Evolutionary conservation across 2,113 vertebrate genomes (phyloP), one percentile per base, ranked within the genome.

Genomic region (Verasper variegatus): DNA sequence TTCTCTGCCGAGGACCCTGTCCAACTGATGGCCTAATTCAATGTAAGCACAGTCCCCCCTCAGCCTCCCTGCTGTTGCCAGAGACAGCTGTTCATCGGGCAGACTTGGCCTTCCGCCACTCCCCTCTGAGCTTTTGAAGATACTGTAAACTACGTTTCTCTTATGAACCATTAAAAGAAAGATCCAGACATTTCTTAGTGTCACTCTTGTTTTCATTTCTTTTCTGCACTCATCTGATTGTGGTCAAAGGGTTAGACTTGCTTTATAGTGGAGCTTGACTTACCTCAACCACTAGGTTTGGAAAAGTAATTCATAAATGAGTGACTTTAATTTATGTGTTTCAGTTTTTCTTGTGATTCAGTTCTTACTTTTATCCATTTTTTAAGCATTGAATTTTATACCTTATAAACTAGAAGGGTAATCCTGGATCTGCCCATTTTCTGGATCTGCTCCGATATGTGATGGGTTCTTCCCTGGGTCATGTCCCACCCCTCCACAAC

Each of bases 11-110:
- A 78, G 76, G 76, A 82, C 49, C 76, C 49, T 66, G 80, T 92
- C 81, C 74, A 75, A 76, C 78, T 84, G 85, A 88, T 73, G 85
- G 80, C 66, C 84, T 88, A 64, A 88, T 88, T 92, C 87, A 90
- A 67, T 81, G 75, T 87, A 88, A 86, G 84, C 78, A 77, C 57
- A 75, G 78, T 78, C 68, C 68, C 69, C 86, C 15, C 71, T 78
- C 78, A 68, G 71, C 66, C 69, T 74, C 74, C 78, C 83, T 80
- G 81, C 88, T 87, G 86, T 24, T 87, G 85, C 86, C 86, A 81
- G 51, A 79, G 85, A 88, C 90, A 90, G 83, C 87, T 91, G 90
- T 82, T 81, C 80, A 42, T 45, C 52, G 45, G 81, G 52, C 1
- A 68, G 72, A 56, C 49, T 81, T 82, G 83, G 82, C 89, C 59